Evolutionary conservation across 1,140 invertebrate genomes (phyloP).

Genomic region (Drosophila serrata): DNA sequence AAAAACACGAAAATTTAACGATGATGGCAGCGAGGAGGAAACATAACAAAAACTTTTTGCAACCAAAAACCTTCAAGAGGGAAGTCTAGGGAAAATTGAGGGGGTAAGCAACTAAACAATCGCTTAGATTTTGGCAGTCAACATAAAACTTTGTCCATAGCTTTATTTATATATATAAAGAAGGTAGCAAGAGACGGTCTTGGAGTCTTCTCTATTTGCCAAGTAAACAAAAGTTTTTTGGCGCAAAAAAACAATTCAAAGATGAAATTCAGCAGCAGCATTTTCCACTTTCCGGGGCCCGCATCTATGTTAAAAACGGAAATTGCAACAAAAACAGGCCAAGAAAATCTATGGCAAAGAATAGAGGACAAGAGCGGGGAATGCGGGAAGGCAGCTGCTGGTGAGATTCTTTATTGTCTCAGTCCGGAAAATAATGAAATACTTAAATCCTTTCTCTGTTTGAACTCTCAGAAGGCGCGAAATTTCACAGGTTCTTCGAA

Average conservation of each 20-base stretch:
- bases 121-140: constrained; percentile 63
- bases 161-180: constrained; percentile 16
- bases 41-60: constrained; percentile 76
- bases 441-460: constrained; percentile 34
- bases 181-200: background rate
- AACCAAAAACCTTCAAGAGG: constrained; percentile 72
- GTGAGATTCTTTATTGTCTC: constrained; percentile 12
- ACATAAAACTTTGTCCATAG: constrained; percentile 22
- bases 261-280: constrained; percentile 59
- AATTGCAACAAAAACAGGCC: constrained; percentile 48
- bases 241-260: constrained; percentile 80
- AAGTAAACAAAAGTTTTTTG: constrained; percentile 81
- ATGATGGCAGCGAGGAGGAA: constrained; percentile 33
- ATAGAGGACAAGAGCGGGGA: constrained; percentile 6
- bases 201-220: constrained; percentile 62
- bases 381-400: constrained; percentile 50
- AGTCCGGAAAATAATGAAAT: constrained; percentile 15
- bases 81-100: background rate
- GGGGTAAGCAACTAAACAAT: constrained; percentile 47
- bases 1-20: constrained; percentile 21
- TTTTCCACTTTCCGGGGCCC: constrained; percentile 34
- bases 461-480: constrained; percentile 51
- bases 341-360: constrained; percentile 20
- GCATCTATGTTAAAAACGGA: constrained; percentile 44
- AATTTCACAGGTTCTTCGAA: constrained; percentile 49